These are phyloP conservation scores for Yponomeuta malinellus DNA, from an alignment of 2,888 invertebrate genomes.

Conservation along the genomic window DNA sequence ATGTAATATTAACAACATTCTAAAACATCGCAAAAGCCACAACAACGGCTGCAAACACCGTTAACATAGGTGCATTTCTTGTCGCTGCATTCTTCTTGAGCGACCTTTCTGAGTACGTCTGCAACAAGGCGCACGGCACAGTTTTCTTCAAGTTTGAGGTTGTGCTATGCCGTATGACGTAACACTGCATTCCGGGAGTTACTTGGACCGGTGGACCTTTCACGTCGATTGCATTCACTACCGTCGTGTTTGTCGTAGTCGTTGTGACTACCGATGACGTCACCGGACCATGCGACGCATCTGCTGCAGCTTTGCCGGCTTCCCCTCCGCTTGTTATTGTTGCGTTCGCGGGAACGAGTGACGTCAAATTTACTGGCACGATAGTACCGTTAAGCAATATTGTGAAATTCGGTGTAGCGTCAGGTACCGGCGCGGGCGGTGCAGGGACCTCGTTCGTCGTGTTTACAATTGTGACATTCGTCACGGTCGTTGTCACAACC, in stretches of 20 bases:
- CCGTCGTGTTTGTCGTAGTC: conserved; percentile 52
- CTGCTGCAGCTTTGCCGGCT: background rate
- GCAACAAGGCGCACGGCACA: conserved; percentile 55
- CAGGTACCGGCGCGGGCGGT: conserved; percentile 25
- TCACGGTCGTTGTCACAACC: conserved; percentile 44
- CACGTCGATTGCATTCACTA: conserved; percentile 57
- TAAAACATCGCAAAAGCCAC: conserved; percentile 10
- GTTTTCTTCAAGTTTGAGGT: conserved; percentile 43
- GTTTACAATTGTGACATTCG: conserved; percentile 53
- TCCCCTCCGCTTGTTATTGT: conserved; percentile 23
- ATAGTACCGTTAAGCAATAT: conserved; percentile 57
- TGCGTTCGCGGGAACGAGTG: conserved; percentile 1
- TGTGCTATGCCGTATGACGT: conserved; percentile 44
- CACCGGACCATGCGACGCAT: conserved; percentile 15
- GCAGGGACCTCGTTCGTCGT: conserved; percentile 25
- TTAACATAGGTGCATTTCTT: conserved; percentile 42
- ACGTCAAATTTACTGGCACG: conserved; percentile 40
- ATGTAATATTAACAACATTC: background rate
- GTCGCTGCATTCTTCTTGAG: conserved; percentile 47
- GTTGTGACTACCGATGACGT: conserved; percentile 41
- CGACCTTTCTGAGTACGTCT: conserved; percentile 56
- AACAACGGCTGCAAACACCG: conserved; percentile 36
- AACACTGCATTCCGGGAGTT: conserved; percentile 61
- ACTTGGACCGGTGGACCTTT: conserved; percentile 57
- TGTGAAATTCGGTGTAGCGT: conserved; percentile 28